Evolutionary conservation across 2,888 invertebrate species (phyloP), one percentile per base, ranked within the genome.

Genomic region (Rhagonycha lutea): DNA sequence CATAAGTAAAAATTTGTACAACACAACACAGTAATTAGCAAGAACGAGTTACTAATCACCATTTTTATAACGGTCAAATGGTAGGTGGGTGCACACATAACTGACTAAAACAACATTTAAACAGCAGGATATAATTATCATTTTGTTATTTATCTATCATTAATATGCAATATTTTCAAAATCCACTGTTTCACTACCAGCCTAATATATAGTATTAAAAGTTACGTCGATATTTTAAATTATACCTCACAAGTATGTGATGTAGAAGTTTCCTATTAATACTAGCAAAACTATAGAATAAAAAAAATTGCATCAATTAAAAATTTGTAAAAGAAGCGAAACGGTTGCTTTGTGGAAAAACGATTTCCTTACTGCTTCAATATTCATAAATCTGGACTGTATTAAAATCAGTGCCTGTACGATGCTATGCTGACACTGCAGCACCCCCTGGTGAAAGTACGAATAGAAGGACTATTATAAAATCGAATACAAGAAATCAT

Each of bases 71-170:
- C 73, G 74, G 74, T 74, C 65, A 68, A 69, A 70, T 75, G 47
- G 72, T 75, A 68, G 75, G 75, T 72, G 75, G 63, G 75, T 68
- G 69, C 69, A 69, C 72, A 72, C 72, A 60, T 68, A 18, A 71
- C 72, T 62, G 63, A 69, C 61, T 71, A 62, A 68, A 68, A 74
- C 68, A 75, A 75, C 75, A 71, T 72, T 71, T 71, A 60, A 75
- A 68, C 75, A 75, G 75, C 75, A 69, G 75, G 75, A 28, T 67
- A 69, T 68, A 75, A 69, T 72, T 72, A 72, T 72, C 23, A 68
- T 72, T 69, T 61, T 68, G 29, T 61, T 63, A n/a, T 68, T 70
- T 65, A 47, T 65, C 23, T 65, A 65, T 65, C 74, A 74, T 74
- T 74, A 74, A 74, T 70, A 74, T 74, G 70, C 75, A 72, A 69